Evolutionary conservation across 2,113 vertebrate species (phyloP), one percentile per base, ranked within the genome.

Genomic region (Leucosticte australis): DNA sequence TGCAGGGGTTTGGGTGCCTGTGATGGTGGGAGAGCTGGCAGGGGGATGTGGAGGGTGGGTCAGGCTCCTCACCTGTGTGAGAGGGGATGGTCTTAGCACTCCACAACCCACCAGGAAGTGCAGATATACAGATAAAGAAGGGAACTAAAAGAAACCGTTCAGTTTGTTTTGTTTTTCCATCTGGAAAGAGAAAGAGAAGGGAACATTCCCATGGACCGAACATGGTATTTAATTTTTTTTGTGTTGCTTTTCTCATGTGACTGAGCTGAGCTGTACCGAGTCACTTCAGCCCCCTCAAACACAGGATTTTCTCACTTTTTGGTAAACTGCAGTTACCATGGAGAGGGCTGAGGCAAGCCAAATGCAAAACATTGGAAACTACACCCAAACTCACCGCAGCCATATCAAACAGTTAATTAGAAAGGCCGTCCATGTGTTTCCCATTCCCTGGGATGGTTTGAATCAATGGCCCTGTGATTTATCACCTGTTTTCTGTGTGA

Each of bases 401-500:
- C 91, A 35, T 94, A 95, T 92, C 53, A 87, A 97, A 94, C 91
- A 97, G 97, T 91, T 98, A 97, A 98, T 98, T 98, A 97, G 97
- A 95, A 83, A 74, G 93, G 42, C 90, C 11, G 30, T 94, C 97
- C 98, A 97, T 98, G 95, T 98, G 98, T 97, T 98, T 98, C 95
- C 96, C 97, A 98, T 98, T 98, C 88, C 74, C 90, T 87, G 96
- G 90, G 86, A 83, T 88, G 92, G 96, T 96, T 97, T 94, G 95
- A 95, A 96, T 98, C 75, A 71, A 82, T 96, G 71, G 90, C 95
- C 93, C 94, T 10, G 75, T 98, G 98, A 98, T 98, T 98, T 98
- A 98, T 98, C 97, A 98, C 97, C 97, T 98, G 97, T 94, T 98
- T 96, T 69, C 96, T 97, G 94, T 56, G 97, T 23, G 65, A 96